Evolutionary conservation across 2,797 vertebrate species (phyloP).

Genomic region (Prunella strophiata): DNA sequence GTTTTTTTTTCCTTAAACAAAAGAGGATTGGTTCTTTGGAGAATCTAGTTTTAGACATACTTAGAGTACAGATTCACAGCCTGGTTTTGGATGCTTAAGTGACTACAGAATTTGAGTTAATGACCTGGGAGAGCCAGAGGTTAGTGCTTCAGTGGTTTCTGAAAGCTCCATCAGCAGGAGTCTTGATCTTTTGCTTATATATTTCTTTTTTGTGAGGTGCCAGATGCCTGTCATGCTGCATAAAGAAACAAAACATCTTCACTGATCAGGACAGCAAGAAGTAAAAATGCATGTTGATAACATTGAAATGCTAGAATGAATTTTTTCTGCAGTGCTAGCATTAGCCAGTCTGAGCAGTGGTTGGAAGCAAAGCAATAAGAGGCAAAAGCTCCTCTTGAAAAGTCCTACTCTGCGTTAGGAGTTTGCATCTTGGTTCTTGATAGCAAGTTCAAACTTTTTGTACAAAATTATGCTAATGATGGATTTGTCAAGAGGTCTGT

Average conservation of each 20-base stretch:
- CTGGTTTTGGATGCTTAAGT: background rate
- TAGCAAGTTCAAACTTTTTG: background rate
- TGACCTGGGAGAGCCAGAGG: background rate
- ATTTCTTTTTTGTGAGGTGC: background rate
- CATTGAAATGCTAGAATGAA: background rate
- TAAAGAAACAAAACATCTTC: background rate
- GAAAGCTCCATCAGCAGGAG: background rate
- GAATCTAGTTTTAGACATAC: background rate
- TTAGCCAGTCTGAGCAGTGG: background rate
- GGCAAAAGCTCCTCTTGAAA: background rate
- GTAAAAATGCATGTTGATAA: background rate
- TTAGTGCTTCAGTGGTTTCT: background rate
- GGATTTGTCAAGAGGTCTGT: background rate
- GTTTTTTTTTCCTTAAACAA: background rate
- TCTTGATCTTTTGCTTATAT: background rate
- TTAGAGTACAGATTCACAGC: background rate
- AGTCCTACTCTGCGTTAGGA: background rate
- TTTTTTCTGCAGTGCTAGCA: background rate
- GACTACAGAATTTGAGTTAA: background rate
- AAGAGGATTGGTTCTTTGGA: background rate
- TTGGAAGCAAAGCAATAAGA: background rate
- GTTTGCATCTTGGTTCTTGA: background rate
- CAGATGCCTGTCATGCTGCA: background rate
- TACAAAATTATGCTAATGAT: background rate
- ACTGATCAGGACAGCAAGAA: background rate